Conservation (phyloP, 2,888 invertebrate genomes). For the Mesochorus sp. region DNA sequence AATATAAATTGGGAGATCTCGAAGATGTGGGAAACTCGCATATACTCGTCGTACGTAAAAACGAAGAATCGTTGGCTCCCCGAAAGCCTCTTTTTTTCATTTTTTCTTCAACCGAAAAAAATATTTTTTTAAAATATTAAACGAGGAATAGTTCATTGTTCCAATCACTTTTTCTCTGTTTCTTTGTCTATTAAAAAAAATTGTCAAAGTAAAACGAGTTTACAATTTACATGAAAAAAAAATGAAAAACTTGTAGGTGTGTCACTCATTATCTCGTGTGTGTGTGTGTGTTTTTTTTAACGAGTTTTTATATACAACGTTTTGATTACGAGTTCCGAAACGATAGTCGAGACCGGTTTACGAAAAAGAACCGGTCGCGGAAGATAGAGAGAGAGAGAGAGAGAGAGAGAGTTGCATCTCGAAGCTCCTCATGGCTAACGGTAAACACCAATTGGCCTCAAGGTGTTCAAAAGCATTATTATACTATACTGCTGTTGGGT, state of each 20-base stretch:
- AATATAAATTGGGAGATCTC: slow-evolving; percentile 57
- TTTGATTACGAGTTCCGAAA: slow-evolving; percentile 27
- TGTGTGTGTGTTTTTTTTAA: slow-evolving; percentile 8
- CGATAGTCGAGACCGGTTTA: slow-evolving; percentile 50
- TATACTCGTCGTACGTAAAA: not conserved
- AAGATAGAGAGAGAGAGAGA: not conserved
- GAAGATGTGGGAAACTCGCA: not conserved
- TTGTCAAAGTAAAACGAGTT: too few species aligned
- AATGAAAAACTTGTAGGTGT: not conserved
- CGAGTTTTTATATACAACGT: not conserved
- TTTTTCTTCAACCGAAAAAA: too few species aligned
- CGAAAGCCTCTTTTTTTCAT: not conserved
- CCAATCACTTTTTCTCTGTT: too few species aligned
- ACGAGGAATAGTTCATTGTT: too few species aligned
- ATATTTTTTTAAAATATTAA: too few species aligned
- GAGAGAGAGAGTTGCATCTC: slow-evolving; percentile 32
- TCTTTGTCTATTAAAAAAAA: too few species aligned
- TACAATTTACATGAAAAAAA: not conserved
- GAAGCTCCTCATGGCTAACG: slow-evolving; percentile 46
- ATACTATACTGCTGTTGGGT: not conserved
- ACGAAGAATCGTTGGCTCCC: slow-evolving; percentile 38
- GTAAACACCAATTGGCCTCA: slow-evolving; percentile 49
- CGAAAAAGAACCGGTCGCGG: slow-evolving; percentile 35
- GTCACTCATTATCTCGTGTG: slow-evolving; percentile 3
- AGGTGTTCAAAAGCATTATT: slow-evolving; percentile 29